Evolutionary conservation across 1,140 invertebrate species (phyloP).

Genomic region (Calosoma granatense): DNA sequence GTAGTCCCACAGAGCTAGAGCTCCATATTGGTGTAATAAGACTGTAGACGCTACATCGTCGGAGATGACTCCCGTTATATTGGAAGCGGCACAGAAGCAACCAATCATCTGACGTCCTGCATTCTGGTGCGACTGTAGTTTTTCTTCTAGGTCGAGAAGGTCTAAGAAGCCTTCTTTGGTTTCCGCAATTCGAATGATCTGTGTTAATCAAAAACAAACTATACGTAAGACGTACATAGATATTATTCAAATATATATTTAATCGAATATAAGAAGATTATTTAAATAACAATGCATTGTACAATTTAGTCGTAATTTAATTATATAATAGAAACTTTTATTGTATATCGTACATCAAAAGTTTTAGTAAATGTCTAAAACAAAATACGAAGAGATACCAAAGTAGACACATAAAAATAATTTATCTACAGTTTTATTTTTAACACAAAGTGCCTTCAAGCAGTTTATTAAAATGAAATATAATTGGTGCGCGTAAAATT

Average conservation of each 20-base stretch:
- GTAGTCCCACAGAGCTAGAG: slow-evolving; percentile 84
- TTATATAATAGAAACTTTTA: too few species aligned
- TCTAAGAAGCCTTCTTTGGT: slow-evolving; percentile 70
- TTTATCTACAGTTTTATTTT: too few species aligned
- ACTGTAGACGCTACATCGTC: slow-evolving; percentile 76
- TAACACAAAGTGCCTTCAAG: too few species aligned
- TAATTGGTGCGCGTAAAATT: too few species aligned
- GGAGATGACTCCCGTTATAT: slow-evolving; percentile 77
- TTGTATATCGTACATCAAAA: too few species aligned
- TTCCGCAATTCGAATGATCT: slow-evolving; percentile 70
- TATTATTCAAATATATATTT: neutral
- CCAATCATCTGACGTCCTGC: slow-evolving; percentile 59
- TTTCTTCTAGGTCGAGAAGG: slow-evolving; percentile 61
- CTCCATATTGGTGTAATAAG: slow-evolving; percentile 67
- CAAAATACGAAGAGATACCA: too few species aligned
- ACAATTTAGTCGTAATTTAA: neutral
- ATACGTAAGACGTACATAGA: neutral
- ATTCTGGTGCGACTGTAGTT: slow-evolving; percentile 50
- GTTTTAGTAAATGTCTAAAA: too few species aligned
- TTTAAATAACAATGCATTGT: neutral
- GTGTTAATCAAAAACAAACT: too few species aligned
- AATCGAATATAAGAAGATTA: neutral
- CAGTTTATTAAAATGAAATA: too few species aligned
- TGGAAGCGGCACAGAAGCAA: slow-evolving; percentile 79
- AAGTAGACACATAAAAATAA: too few species aligned